phyloP scores from a whole-genome alignment of 2,113 vertebrate species.

The Halichoerus grypus region DNA sequence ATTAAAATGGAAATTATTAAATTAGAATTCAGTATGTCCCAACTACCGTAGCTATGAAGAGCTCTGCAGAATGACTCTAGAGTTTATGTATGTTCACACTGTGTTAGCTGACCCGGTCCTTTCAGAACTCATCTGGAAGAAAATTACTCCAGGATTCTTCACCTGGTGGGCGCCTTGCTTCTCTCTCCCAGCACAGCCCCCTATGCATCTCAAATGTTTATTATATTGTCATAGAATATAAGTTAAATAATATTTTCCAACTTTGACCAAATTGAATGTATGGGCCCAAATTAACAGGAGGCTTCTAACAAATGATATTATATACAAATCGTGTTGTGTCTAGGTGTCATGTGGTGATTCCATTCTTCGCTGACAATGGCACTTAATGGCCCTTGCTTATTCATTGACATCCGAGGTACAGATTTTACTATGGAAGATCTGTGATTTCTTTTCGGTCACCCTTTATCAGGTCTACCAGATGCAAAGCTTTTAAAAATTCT shows the following conservation, averaged over 20 bases:
- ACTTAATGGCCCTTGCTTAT: neutral
- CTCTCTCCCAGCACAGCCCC: neutral
- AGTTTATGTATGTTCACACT: neutral
- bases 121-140: neutral
- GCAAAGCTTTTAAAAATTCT: neutral
- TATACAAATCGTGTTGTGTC: too few relatives aligned
- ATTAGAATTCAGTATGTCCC: neutral
- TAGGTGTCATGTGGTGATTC: neutral
- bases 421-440: neutral
- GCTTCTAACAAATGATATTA: neutral
- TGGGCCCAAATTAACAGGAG: neutral
- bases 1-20: neutral
- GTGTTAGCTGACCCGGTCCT: neutral
- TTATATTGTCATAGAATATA: neutral
- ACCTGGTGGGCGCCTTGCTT: neutral
- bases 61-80: too few relatives aligned
- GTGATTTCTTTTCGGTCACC: neutral
- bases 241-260: neutral
- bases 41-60: neutral
- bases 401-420: neutral
- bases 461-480: neutral
- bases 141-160: neutral
- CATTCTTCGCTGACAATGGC: rapidly evolving
- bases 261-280: neutral
- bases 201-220: neutral